Evolutionary conservation across 2,113 vertebrate genomes (phyloP).

Genomic region (Carollia perspicillata): DNA sequence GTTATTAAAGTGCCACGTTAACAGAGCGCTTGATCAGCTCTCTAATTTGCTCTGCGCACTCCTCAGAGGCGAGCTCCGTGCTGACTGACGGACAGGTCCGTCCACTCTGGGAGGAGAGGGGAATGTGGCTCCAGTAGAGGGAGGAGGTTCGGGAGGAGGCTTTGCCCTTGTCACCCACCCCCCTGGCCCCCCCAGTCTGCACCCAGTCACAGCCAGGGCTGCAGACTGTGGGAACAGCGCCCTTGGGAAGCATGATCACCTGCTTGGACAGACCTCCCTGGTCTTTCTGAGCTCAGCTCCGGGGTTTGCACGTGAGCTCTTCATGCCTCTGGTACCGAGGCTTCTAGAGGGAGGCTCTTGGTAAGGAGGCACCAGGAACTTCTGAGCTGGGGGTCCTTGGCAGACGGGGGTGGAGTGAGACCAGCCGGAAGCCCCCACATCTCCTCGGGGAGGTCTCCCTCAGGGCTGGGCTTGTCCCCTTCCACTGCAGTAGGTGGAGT

Average conservation of each 20-base stretch:
- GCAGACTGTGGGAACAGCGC: background rate
- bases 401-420: rapidly evolving
- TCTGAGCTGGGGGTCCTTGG: background rate
- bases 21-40: constrained; percentile 71
- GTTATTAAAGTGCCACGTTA: constrained; percentile 76
- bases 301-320: background rate
- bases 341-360: background rate
- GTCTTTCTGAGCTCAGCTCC: background rate
- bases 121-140: background rate
- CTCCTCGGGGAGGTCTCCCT: background rate
- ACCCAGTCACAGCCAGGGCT: background rate
- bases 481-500: background rate
- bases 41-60: constrained; percentile 61
- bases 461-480: background rate
- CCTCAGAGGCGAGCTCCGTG: constrained; percentile 43
- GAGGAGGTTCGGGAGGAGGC: constrained; percentile 26
- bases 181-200: too few relatives aligned
- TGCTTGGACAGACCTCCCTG: background rate
- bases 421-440: rapidly evolving
- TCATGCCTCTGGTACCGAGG: rapidly evolving
- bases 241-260: background rate
- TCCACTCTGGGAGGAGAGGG: constrained; percentile 56
- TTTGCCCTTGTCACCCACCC: constrained; percentile 6
- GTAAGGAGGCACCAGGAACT: background rate
- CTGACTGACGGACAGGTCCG: constrained; percentile 59